Evolutionary conservation across 2,888 invertebrate genomes (phyloP).

Genomic region (Coenonympha glycerion): DNA sequence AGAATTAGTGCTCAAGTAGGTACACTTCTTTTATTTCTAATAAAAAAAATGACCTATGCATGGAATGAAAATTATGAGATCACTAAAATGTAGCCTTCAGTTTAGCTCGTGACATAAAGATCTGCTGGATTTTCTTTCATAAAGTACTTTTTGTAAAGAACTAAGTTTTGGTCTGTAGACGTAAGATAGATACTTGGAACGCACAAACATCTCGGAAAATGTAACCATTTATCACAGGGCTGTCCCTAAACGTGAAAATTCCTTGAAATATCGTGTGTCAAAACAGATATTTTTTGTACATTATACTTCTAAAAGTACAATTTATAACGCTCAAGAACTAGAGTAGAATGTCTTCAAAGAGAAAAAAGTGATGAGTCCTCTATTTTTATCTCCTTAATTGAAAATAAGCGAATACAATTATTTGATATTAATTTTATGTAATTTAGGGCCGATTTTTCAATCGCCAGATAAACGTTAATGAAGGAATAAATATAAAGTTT

Average conservation of each 20-base stretch:
- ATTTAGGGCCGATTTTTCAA: background rate
- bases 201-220: constrained; percentile 36
- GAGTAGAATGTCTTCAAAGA: background rate
- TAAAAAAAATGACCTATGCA: too few species aligned
- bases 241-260: constrained; percentile 27
- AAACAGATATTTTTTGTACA: constrained; percentile 9
- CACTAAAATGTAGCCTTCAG: background rate
- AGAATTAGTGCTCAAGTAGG: too few species aligned
- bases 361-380: background rate
- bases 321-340: constrained; percentile 4
- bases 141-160: constrained; percentile 43
- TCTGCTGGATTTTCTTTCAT: constrained; percentile 26
- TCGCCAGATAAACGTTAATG: too few species aligned
- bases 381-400: background rate
- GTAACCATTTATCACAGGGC: constrained; percentile 33
- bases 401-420: background rate
- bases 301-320: constrained; percentile 7
- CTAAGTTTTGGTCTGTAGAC: constrained; percentile 37
- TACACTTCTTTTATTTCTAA: too few species aligned
- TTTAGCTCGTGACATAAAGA: constrained; percentile 31
- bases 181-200: constrained; percentile 30
- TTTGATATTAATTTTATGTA: background rate
- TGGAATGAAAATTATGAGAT: too few species aligned
- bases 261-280: constrained; percentile 8
- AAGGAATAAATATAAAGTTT: too few species aligned